Percentiles rank a stretch among this genome's conserved stretches.
phyloP scores from a whole-genome alignment of 2,888 invertebrate species.

The Nemotelus nigrinus region DNA sequence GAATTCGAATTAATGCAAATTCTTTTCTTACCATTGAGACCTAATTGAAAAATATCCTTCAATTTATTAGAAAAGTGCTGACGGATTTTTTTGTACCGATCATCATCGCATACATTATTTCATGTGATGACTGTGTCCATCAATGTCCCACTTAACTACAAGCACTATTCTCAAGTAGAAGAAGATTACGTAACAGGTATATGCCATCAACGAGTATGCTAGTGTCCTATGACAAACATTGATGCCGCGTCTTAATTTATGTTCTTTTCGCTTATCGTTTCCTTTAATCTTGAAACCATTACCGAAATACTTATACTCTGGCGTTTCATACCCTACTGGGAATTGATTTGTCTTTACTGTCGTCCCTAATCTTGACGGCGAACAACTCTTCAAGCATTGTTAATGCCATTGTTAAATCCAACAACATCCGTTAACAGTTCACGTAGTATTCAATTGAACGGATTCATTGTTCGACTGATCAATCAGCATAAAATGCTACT shows the following conservation, averaged over 20 bases:
- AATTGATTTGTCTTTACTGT: slow-evolving; percentile 8
- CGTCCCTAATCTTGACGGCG: background rate
- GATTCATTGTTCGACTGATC: slow-evolving; percentile 12
- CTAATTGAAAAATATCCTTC: no score
- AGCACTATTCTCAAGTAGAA: no score
- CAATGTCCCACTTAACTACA: no score
- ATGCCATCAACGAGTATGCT: no score
- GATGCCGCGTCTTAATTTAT: slow-evolving; percentile 23
- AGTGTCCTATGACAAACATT: slow-evolving; percentile 4
- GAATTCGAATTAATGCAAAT: no score
- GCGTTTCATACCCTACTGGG: slow-evolving; percentile 5
- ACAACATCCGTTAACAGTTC: slow-evolving; percentile 35
- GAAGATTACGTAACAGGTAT: no score
- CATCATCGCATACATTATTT: no score
- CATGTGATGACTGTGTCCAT: no score
- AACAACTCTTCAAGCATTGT: slow-evolving; percentile 13
- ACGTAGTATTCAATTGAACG: slow-evolving; percentile 21
- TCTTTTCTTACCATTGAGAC: no score
- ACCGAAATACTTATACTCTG: background rate
- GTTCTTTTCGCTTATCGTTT: slow-evolving; percentile 18
- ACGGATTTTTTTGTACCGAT: no score
- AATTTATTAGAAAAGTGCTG: no score
- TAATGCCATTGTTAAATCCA: background rate
- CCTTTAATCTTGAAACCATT: slow-evolving; percentile 14
- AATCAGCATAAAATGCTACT: background rate